Conservation (phyloP, 2,888 invertebrate species). For the Cephalotes varians region DNA sequence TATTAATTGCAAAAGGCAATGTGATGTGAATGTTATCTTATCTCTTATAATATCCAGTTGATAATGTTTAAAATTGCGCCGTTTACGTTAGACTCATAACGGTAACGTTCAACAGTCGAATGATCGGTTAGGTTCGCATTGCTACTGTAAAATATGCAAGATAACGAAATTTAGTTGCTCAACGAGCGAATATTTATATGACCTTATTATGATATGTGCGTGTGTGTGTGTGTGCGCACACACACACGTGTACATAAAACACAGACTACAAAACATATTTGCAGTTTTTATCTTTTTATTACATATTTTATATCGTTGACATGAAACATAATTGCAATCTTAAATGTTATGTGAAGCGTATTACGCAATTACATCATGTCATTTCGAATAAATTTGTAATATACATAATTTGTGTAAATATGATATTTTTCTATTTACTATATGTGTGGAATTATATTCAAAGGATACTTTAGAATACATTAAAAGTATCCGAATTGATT, state of each 20-base stretch:
- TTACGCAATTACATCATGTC: background rate
- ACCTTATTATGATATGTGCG: background rate
- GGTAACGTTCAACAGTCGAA: background rate
- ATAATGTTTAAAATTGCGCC: too few relatives aligned
- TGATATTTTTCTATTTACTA: background rate
- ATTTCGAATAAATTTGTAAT: background rate
- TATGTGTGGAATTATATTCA: background rate
- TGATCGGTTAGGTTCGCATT: background rate
- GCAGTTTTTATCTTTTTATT: background rate
- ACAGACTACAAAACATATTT: background rate
- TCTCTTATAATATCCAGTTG: too few relatives aligned
- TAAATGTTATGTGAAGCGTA: background rate
- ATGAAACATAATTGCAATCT: background rate
- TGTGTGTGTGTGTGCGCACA: too few relatives aligned
- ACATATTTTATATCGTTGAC: background rate
- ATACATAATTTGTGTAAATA: background rate
- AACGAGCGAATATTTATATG: too few relatives aligned
- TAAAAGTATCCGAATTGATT: background rate
- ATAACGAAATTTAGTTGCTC: constrained; percentile 52
- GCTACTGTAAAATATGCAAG: constrained; percentile 29
- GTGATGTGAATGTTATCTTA: background rate
- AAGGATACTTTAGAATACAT: background rate
- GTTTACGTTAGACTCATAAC: background rate
- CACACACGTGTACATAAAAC: background rate
- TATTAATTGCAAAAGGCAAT: too few relatives aligned